Conservation (phyloP, 2,797 vertebrate genomes). For the Oreochromis mossambicus region DNA sequence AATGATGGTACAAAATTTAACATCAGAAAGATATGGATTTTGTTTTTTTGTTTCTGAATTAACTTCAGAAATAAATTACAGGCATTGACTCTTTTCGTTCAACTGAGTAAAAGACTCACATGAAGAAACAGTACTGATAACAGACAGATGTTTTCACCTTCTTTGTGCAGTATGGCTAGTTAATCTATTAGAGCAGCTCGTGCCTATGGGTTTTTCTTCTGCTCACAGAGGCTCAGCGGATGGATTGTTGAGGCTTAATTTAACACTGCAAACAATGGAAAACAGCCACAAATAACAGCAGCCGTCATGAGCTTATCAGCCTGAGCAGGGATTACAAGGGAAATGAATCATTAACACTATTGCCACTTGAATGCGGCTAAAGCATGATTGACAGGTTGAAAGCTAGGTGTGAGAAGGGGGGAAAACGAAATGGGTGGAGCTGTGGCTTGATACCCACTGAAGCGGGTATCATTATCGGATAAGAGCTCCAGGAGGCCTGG, state of each 20-base stretch:
- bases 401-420: slow-evolving; percentile 41
- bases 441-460: slow-evolving; percentile 53
- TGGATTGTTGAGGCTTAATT: slow-evolving; percentile 70
- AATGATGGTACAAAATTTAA: not conserved
- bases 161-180: slow-evolving; percentile 48
- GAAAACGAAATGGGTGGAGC: slow-evolving; percentile 45
- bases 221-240: slow-evolving; percentile 61
- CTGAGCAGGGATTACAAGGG: slow-evolving; percentile 75
- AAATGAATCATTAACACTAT: slow-evolving; percentile 78
- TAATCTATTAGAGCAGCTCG: slow-evolving; percentile 64
- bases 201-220: slow-evolving; percentile 51
- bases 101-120: not conserved
- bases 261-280: slow-evolving; percentile 77
- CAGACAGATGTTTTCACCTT: slow-evolving; percentile 38
- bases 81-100: not conserved
- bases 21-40: not conserved
- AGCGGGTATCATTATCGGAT: slow-evolving; percentile 66
- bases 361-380: slow-evolving; percentile 73
- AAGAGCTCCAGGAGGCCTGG: slow-evolving; percentile 46
- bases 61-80: not conserved
- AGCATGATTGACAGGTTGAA: slow-evolving; percentile 74
- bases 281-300: slow-evolving; percentile 68
- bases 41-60: not conserved
- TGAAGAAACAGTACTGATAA: slow-evolving; percentile 12
- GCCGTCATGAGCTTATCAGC: slow-evolving; percentile 73